Evolutionary conservation across 2,888 invertebrate genomes (phyloP).

Genomic region (Dryocosmus kuriphilus): DNA sequence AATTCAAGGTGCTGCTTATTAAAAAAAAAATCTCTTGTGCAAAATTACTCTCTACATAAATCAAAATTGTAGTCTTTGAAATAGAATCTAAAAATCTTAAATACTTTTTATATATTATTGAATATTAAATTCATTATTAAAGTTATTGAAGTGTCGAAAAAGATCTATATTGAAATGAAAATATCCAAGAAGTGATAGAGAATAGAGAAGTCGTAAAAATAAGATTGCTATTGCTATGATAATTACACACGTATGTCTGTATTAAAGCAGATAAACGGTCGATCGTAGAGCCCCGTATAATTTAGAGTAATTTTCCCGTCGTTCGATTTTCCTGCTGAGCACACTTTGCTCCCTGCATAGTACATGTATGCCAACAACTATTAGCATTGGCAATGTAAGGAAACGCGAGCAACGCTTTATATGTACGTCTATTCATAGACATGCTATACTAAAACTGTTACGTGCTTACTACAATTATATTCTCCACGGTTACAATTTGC

Average conservation of each 20-base stretch:
- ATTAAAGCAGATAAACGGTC: conserved; percentile 53
- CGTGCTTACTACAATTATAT: conserved; percentile 26
- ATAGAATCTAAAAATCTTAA: not conserved
- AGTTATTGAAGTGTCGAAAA: not conserved
- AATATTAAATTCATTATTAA: not conserved
- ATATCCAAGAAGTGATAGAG: not conserved
- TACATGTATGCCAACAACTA: conserved; percentile 18
- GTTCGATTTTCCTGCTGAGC: conserved; percentile 54
- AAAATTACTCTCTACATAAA: not conserved
- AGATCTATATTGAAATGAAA: not conserved
- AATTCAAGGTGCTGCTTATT: not conserved
- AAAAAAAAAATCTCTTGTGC: not conserved
- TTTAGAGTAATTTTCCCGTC: conserved; percentile 58
- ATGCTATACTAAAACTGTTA: conserved; percentile 19
- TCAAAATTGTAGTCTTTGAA: not conserved
- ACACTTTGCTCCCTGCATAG: conserved; percentile 3
- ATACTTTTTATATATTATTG: not conserved
- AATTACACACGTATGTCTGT: conserved; percentile 51
- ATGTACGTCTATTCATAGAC: conserved; percentile 19
- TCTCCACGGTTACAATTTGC: not conserved
- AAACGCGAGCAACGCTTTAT: conserved; percentile 20
- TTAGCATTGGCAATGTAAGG: conserved; percentile 28
- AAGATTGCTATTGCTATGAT: conserved; percentile 47
- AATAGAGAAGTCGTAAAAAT: not conserved
- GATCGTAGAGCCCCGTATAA: conserved; percentile 52